Conservation (phyloP, 2,113 vertebrate species). For the Thunnus maccoyii region DNA sequence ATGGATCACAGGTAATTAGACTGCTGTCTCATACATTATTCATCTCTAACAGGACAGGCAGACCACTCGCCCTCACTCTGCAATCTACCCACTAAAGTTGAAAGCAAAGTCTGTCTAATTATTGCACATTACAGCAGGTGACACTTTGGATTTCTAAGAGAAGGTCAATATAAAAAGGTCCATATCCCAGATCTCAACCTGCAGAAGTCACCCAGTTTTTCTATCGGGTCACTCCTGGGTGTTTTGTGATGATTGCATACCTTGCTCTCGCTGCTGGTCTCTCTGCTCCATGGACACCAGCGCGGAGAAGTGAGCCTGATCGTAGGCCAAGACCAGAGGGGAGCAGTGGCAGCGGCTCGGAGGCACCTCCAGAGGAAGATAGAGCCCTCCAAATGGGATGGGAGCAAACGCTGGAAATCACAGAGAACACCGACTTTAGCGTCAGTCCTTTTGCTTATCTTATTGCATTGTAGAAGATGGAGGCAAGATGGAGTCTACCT, state of each 20-base stretch:
- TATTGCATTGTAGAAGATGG: not conserved
- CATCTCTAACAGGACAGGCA: slow-evolving; percentile 59
- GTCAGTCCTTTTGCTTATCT: not conserved
- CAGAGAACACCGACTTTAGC: not conserved
- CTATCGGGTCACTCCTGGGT: not conserved
- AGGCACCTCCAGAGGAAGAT: slow-evolving; percentile 97
- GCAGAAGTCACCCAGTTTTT: not conserved
- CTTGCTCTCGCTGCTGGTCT: slow-evolving; percentile 98
- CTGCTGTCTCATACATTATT: slow-evolving; percentile 78
- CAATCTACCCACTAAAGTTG: slow-evolving; percentile 31
- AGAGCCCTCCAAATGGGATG: slow-evolving; percentile 97
- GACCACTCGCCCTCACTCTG: slow-evolving; percentile 52
- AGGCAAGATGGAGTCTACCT: slow-evolving; percentile 80
- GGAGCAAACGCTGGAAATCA: slow-evolving; percentile 92
- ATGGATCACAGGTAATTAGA: slow-evolving; percentile 81
- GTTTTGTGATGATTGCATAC: slow-evolving; percentile 75
- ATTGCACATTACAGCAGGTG: slow-evolving; percentile 1
- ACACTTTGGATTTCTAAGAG: slow-evolving; percentile 7
- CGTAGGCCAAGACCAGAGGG: slow-evolving; percentile 96
- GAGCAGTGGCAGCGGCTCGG: slow-evolving; percentile 98
- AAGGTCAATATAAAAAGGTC: slow-evolving; percentile 23
- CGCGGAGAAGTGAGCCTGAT: slow-evolving; percentile 99
- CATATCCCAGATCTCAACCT: not conserved
- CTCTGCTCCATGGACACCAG: slow-evolving; percentile 99
- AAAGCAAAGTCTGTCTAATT: slow-evolving; percentile 42